Evolutionary conservation across 2,113 vertebrate species (phyloP).

Genomic region (Trichomycterus rosablanca): DNA sequence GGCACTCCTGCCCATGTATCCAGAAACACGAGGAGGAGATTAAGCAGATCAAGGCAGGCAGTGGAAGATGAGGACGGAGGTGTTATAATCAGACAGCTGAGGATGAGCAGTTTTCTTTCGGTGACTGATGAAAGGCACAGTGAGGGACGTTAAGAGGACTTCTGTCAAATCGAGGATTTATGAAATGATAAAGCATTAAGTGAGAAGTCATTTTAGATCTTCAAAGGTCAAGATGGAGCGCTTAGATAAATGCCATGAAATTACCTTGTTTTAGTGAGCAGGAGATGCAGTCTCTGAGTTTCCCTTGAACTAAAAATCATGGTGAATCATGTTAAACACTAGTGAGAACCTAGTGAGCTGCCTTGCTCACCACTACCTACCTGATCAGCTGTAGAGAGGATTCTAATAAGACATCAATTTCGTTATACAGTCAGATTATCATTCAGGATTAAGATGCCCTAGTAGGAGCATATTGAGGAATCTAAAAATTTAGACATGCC

Average conservation of each 20-base stretch:
- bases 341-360: no score
- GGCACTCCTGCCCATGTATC: conserved; percentile 15
- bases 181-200: conserved; percentile 49
- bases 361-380: no score
- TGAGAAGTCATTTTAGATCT: conserved; percentile 19
- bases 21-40: conserved; percentile 13
- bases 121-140: conserved; percentile 58
- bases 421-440: no score
- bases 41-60: conserved; percentile 24
- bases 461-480: no score
- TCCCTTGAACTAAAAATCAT: no score
- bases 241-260: conserved; percentile 59
- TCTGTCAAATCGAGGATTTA: conserved; percentile 55
- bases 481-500: no score
- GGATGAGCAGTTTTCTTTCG: conserved; percentile 46
- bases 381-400: no score
- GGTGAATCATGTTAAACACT: no score
- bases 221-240: conserved; percentile 63
- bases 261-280: conserved; percentile 53
- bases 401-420: no score
- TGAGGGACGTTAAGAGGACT: conserved; percentile 48
- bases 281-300: no score
- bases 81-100: conserved; percentile 43
- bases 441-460: no score
- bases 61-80: not conserved